Conservation (phyloP, 64 coral and sea anemone species). For the Porites australiensis region DNA sequence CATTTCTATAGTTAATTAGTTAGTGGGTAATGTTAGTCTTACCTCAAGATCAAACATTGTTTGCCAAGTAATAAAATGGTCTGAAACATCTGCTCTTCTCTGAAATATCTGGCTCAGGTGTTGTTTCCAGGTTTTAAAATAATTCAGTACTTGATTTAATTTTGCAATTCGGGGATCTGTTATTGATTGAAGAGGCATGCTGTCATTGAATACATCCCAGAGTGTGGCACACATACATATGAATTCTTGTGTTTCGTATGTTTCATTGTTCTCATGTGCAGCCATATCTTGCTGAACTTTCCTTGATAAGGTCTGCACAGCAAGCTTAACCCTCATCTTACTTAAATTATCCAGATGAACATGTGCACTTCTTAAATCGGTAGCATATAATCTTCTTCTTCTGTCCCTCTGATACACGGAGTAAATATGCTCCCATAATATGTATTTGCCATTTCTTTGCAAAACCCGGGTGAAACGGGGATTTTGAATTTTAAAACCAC, state of each 20-base stretch:
- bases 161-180: conserved; percentile 31
- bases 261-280: conserved; percentile 55
- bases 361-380: conserved; percentile 55
- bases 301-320: conserved; percentile 55
- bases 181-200: conserved; percentile 8
- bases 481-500: conserved; percentile 62
- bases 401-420: conserved; percentile 54
- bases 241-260: conserved; percentile 53
- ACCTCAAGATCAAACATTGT: conserved; percentile 75
- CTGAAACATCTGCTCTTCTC: conserved; percentile 25
- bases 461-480: conserved; percentile 44
- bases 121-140: conserved; percentile 53
- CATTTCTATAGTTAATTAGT: background rate
- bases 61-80: conserved; percentile 64
- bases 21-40: background rate
- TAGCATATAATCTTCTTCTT: conserved; percentile 62
- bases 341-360: conserved; percentile 59
- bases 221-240: conserved; percentile 47
- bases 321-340: conserved; percentile 73
- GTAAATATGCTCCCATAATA: conserved; percentile 72
- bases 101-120: background rate
- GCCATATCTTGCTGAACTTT: conserved; percentile 60
- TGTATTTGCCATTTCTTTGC: conserved; percentile 65
- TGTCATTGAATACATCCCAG: conserved; percentile 59
- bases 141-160: conserved; percentile 22